Base-by-base conservation (phyloP, 2,113 vertebrate genomes). In the Paradoxurus hermaphroditus region DNA sequence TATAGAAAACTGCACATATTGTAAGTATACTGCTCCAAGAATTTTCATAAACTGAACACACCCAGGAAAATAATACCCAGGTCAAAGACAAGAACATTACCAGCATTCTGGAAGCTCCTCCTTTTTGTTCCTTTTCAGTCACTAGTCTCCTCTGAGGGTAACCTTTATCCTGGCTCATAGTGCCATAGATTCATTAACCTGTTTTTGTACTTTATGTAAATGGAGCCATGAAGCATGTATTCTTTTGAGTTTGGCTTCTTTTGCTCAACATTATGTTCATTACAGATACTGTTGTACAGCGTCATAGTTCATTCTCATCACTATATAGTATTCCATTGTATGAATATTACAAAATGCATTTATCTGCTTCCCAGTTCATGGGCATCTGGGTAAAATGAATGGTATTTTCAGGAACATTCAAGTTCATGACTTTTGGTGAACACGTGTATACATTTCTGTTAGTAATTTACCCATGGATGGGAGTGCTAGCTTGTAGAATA, bases 1-100 rank as follows among this genome's bases (percentile, higher is more conserved):
- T 68, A 39, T 3, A 53, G 77, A 95, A 91, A 86, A 77, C 12
- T 90, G 1, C 65, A 83, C n/a, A 44, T 82, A 72, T 44, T 27
- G 15, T 86, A 90, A 59, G 3, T 68, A 46, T 19, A 91, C 41
- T 77, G 36, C 63, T 85, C 82, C 81, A 67, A 73, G 59, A 73
- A 87, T 67, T 73, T 79, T 73, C 77, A 59, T 73, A 90, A 86
- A 77, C 41, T 75, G 85, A 95, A 85, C 36, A 94, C 21, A 90
- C 21, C 23, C 39, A 94, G n/a, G 53, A 72, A 77, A 83, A 36
- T 93, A 79, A 92, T 29, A 84, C n/a, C 36, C 31, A 89, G 39
- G 67, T 73, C 29, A 90, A 96, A 73, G 29, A 65, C 62, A 92
- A 63, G 14, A 81, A 75, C 34, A 70, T 56, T 21, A 39, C 49